Conservation (phyloP, 2,888 invertebrate species). For the Adela reaumurella region DNA sequence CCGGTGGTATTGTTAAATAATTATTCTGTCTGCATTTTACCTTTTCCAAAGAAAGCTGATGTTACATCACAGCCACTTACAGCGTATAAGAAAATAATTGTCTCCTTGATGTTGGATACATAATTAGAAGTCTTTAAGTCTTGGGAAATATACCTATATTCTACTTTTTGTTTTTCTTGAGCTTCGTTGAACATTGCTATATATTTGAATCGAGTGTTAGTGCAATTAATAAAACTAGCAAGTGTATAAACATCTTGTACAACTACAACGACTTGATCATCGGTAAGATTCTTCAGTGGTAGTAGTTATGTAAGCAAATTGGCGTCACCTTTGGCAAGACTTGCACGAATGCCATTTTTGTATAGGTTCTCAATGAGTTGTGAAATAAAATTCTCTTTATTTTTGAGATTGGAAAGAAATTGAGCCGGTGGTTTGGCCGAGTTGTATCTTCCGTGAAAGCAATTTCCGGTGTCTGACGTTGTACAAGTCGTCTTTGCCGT, state of each 20-base stretch:
- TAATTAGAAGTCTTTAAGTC: neutral
- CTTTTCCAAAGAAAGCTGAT: too few species aligned
- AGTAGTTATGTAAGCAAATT: neutral
- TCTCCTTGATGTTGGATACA: neutral
- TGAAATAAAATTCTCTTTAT: too few species aligned
- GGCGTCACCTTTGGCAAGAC: neutral
- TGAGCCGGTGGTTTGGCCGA: neutral
- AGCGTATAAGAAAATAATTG: too few species aligned
- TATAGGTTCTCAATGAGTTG: too few species aligned
- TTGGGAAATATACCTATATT: slow-evolving; percentile 1
- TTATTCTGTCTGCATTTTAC: too few species aligned
- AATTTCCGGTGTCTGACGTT: neutral
- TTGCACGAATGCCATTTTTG: too few species aligned
- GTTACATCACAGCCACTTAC: too few species aligned
- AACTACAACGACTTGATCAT: neutral
- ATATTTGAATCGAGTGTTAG: neutral
- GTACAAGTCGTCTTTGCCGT: slow-evolving; percentile 1
- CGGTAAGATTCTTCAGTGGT: neutral
- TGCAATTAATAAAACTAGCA: slow-evolving; percentile 1
- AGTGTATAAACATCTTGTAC: neutral
- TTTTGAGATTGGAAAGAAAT: slow-evolving; percentile 1
- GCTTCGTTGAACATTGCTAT: neutral
- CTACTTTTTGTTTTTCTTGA: neutral
- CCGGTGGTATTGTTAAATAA: too few species aligned
- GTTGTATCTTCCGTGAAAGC: neutral